phyloP scores from a whole-genome alignment of 2,113 vertebrate species.

The Anguilla rostrata region DNA sequence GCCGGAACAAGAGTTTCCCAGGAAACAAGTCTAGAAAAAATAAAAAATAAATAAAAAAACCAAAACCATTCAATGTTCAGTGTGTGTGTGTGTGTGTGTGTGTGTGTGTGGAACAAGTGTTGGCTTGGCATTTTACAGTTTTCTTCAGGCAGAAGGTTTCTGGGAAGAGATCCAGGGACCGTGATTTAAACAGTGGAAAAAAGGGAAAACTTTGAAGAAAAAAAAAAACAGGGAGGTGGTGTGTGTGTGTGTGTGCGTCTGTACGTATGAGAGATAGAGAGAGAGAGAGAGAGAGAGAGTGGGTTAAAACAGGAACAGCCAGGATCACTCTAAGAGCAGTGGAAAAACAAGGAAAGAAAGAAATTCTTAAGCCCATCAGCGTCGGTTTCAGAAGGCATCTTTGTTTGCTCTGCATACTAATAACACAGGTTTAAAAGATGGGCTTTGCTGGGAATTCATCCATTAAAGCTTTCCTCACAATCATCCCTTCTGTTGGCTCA shows the following conservation, averaged over 20 bases:
- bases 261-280: too few relatives aligned
- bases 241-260: too few relatives aligned
- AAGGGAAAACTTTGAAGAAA: background rate
- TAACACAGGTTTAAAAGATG: slow-evolving; percentile 24
- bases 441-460: slow-evolving; percentile 26
- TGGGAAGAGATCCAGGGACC: slow-evolving; percentile 27
- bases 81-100: background rate
- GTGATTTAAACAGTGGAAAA: slow-evolving; percentile 28
- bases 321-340: background rate
- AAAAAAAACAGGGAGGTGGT: slow-evolving; percentile 1
- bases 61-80: slow-evolving; percentile 13
- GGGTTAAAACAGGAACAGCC: slow-evolving; percentile 23
- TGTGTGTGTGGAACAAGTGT: slow-evolving; percentile 10
- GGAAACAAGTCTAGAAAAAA: slow-evolving; percentile 25
- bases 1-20: slow-evolving; percentile 29
- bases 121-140: slow-evolving; percentile 28
- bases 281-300: background rate
- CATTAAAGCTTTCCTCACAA: slow-evolving; percentile 26
- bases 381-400: slow-evolving; percentile 15
- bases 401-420: slow-evolving; percentile 32
- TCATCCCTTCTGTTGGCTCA: slow-evolving; percentile 15
- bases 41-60: slow-evolving; percentile 22
- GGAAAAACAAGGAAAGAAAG: slow-evolving; percentile 26
- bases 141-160: slow-evolving; percentile 30
- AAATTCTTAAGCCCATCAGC: slow-evolving; percentile 8